Evolutionary conservation across 1,140 invertebrate species (phyloP), one percentile per base, ranked within the genome.

Genomic region (Teleopsis dalmanni): DNA sequence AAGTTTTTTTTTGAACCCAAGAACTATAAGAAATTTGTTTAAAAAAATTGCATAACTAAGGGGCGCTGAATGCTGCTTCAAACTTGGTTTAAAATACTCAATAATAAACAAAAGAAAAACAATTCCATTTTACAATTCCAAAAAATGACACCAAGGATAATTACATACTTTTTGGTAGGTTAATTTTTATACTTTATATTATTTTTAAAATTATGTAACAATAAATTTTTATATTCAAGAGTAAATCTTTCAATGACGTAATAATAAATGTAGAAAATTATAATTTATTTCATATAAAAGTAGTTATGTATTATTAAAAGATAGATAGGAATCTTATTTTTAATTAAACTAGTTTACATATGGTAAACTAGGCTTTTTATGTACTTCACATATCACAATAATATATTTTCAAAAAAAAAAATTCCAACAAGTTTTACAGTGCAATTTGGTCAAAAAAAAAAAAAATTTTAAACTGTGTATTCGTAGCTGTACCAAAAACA

Each of bases 141-240:
- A 40, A 29, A 10, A 53, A 67, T 67, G 65, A 61, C 65, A 34
- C 65, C 65, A 10, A 56, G 60, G 51, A 54, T 67, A 38, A 62
- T 67, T n/a, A 62, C 61, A 26, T 67, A 67, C 43, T 57, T 67
- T 47, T 47, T 67, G 64, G 65, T 67, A 67, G 36, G 50, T 47
- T 43, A n/a, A 18, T 8, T 14, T 25, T 26, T 42, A 23, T 29
- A 19, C 22, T 29, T n/a, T 6, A 19, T 43, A 29, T 43, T 19
- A 26, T 29, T 18, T 13, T 16, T 11, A 29, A 18, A 16, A 26
- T 16, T 4, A 13, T 13, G n/a, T 11, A 40, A 13, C 3, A 14
- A 37, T 37, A 7, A 13, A 40, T 42, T 42, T 14, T 29, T 4
- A n/a, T 19, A 2, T 16, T 8, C 35, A 37, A 37, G 3, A 37